Percentiles rank a stretch among this genome's conserved stretches.
These are phyloP conservation scores for Phrynocephalus forsythii DNA, from an alignment of 2,797 vertebrate genomes.

Conservation along the genomic window DNA sequence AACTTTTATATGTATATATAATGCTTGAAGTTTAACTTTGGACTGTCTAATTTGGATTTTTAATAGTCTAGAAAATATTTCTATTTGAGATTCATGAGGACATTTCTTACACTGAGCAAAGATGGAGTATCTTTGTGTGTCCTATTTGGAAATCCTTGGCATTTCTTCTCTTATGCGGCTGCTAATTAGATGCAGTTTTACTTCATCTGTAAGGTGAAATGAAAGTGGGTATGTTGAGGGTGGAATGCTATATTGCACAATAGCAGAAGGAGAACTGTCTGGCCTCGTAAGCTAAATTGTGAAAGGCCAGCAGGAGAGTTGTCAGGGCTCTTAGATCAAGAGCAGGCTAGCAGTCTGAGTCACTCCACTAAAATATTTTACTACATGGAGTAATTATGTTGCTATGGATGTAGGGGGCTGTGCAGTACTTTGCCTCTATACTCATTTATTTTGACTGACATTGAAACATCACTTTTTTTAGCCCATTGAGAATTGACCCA, in stretches of 20 bases:
- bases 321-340: neutral
- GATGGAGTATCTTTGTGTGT: too few relatives aligned
- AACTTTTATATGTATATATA: neutral
- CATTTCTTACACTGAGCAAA: neutral
- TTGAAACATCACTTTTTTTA: constrained; percentile 18
- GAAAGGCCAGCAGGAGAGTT: neutral
- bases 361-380: neutral
- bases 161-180: neutral
- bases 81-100: neutral
- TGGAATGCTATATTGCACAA: neutral
- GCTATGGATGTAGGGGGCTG: neutral
- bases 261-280: neutral
- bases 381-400: neutral
- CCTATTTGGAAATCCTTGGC: neutral
- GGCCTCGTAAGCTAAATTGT: neutral
- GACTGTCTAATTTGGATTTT: neutral
- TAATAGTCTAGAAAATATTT: neutral
- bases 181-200: too few relatives aligned
- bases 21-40: neutral
- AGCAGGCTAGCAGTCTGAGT: too few relatives aligned
- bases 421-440: neutral
- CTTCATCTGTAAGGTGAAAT: too few relatives aligned
- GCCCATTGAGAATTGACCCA: neutral
- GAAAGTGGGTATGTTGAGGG: too few relatives aligned
- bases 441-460: constrained; percentile 22